Evolutionary conservation across 2,797 vertebrate species (phyloP), one percentile per base, ranked within the genome.

Genomic region (Eulemur albifrons): DNA sequence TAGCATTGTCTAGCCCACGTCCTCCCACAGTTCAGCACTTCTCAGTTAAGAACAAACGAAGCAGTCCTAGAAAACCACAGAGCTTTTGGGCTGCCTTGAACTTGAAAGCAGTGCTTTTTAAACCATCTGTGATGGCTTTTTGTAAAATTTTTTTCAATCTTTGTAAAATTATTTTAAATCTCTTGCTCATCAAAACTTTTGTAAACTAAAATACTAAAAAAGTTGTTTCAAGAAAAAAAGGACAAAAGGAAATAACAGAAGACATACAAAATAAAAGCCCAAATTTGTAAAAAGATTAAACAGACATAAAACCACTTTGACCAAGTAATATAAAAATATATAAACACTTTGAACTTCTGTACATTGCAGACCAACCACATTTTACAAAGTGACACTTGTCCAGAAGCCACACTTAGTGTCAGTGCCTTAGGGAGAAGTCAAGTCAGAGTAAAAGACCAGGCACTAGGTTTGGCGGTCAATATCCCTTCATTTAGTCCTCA

Each of bases 101-200:
- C 35, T 65, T 75, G 7, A 97, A 38, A 57, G 54, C 35, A 85
- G 48, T 48, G 23, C 40, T 83, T 85, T 79, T 57, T 61, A 67
- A 90, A 69, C 85, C 69, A 67, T 76, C 50, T 86, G 81, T 65
- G 73, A 77, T 32, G 27, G 9, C 1, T 83, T 59, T 88, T 86
- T 57, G 32, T 80, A 94, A 81, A 90, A 85, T 88, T 81, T 73
- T 73, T 85, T 93, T 92, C 69, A 30, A 80, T 83, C 54, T 88
- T 88, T 57, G n/a, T 80, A 94, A 81, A 90, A 88, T 88, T 81
- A 77, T 85, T 93, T 93, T 69, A 30, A 80, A 82, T 91, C 11
- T 67, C 35, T 23, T 91, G 15, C 50, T 86, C 52, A 72, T 43
- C 32, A 85, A 87, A 89, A 85, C 59, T 43, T 90, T 52, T 54